Evolutionary conservation across 2,888 invertebrate species (phyloP).

Genomic region (Chromoteleia sp.): DNA sequence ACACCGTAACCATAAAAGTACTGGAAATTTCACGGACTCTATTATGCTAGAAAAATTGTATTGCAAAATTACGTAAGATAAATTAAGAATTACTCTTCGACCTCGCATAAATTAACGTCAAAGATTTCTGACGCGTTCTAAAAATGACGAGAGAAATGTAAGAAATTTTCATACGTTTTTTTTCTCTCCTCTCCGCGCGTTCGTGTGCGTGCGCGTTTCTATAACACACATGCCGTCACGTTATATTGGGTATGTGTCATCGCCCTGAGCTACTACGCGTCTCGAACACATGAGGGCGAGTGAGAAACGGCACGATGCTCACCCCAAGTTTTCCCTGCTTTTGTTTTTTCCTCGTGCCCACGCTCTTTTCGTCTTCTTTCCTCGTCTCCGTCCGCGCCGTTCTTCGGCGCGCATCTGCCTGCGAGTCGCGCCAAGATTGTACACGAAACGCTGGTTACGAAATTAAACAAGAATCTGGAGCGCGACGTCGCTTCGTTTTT

Average conservation of each 20-base stretch:
- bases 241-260: conserved; percentile 82
- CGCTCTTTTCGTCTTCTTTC: background rate
- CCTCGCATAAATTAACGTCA: too few species aligned
- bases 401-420: conserved; percentile 33
- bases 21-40: too few species aligned
- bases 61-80: too few species aligned
- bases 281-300: conserved; percentile 75
- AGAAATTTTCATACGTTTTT: conserved; percentile 6
- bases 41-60: too few species aligned
- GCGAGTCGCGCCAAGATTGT: conserved; percentile 42
- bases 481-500: conserved; percentile 41
- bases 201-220: conserved; percentile 17
- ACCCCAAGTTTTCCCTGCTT: conserved; percentile 57
- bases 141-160: conserved; percentile 8
- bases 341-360: conserved; percentile 29
- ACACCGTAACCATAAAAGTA: too few species aligned
- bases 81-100: too few species aligned
- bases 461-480: conserved; percentile 67
- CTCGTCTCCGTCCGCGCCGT: background rate
- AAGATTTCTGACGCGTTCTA: background rate
- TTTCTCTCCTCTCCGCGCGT: background rate
- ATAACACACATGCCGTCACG: conserved; percentile 64
- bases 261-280: conserved; percentile 78
- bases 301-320: conserved; percentile 63
- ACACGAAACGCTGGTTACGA: conserved; percentile 46